A percentile compares a stretch with the other conserved stretches of the same genome.
Evolutionary conservation across 1,140 invertebrate species (phyloP).

Genomic region (Bombus haemorrhoidalis): DNA sequence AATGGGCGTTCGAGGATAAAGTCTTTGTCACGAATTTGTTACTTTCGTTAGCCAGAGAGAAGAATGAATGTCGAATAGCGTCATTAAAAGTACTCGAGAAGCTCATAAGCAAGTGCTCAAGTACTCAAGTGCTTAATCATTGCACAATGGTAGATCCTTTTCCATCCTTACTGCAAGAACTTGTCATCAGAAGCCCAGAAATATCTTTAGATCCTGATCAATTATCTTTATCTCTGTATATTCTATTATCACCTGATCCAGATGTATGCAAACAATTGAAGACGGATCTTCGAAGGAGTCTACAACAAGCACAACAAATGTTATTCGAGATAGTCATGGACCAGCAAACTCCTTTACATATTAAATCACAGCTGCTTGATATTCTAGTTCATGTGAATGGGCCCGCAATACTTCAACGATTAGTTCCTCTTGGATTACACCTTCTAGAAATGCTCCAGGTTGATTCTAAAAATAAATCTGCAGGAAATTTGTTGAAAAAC

Average conservation of each 20-base stretch:
- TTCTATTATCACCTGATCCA: slow-evolving; percentile 81
- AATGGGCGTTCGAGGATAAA: slow-evolving; percentile 73
- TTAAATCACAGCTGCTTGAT: slow-evolving; percentile 80
- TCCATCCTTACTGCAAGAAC: slow-evolving; percentile 72
- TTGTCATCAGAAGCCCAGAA: slow-evolving; percentile 79
- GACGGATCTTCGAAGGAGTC: slow-evolving; percentile 63
- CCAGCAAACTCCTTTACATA: slow-evolving; percentile 76
- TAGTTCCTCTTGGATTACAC: slow-evolving; percentile 70
- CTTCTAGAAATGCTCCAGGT: slow-evolving; percentile 58
- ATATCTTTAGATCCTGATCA: slow-evolving; percentile 86
- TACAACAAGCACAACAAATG: slow-evolving; percentile 69
- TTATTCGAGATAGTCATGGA: slow-evolving; percentile 71
- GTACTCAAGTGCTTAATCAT: slow-evolving; percentile 43
- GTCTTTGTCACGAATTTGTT: slow-evolving; percentile 77
- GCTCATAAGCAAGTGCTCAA: slow-evolving; percentile 50
- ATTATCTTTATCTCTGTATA: slow-evolving; percentile 82
- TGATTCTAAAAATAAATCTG: slow-evolving; percentile 59
- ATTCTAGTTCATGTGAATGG: slow-evolving; percentile 84
- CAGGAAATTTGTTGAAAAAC: slow-evolving; percentile 71
- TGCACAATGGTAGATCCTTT: slow-evolving; percentile 65
- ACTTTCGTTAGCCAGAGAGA: slow-evolving; percentile 71
- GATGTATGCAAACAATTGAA: slow-evolving; percentile 76
- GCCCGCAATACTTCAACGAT: slow-evolving; percentile 78
- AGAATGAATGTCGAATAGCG: slow-evolving; percentile 65
- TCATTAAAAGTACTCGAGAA: slow-evolving; percentile 73